phyloP scores from a whole-genome alignment of 1,140 invertebrate species.

The Macrosteles quadrilineatus region DNA sequence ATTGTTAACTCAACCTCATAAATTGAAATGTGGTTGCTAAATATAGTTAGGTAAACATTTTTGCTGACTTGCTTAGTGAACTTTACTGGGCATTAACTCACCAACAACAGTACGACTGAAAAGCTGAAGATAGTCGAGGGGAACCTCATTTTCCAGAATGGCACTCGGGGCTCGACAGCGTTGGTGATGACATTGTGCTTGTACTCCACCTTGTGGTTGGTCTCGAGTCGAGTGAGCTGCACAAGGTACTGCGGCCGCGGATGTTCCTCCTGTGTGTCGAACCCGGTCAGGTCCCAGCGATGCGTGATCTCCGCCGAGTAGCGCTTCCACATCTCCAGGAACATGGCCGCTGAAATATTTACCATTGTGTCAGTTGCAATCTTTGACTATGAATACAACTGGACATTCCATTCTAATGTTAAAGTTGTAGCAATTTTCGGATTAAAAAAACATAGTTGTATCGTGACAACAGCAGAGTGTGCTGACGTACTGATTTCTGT shows the following conservation, averaged over 20 bases:
- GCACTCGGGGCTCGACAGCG: constrained; percentile 76
- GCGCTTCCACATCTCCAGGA: constrained; percentile 94
- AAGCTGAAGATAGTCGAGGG: constrained; percentile 83
- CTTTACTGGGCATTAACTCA: too few relatives aligned
- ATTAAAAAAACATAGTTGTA: too few relatives aligned
- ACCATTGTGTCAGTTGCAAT: too few relatives aligned
- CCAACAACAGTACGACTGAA: constrained; percentile 78
- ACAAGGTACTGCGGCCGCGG: constrained; percentile 81
- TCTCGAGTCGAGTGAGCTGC: constrained; percentile 67
- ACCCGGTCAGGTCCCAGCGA: constrained; percentile 86
- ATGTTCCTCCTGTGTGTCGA: constrained; percentile 85
- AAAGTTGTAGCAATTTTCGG: too few relatives aligned
- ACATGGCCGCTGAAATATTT: constrained; percentile 67
- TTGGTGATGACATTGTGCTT: constrained; percentile 75
- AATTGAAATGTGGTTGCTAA: too few relatives aligned
- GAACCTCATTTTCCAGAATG: constrained; percentile 85
- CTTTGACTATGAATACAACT: too few relatives aligned
- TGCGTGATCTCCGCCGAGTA: constrained; percentile 90
- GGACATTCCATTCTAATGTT: too few relatives aligned
- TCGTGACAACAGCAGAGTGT: too few relatives aligned
- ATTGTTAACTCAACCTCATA: constrained; percentile 1
- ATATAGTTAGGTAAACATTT: too few relatives aligned
- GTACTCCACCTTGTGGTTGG: constrained; percentile 12
- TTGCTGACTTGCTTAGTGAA: too few relatives aligned
- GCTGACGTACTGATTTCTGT: too few relatives aligned